phyloP scores from a whole-genome alignment of 1,140 invertebrate genomes.

The Drosophila teissieri region DNA sequence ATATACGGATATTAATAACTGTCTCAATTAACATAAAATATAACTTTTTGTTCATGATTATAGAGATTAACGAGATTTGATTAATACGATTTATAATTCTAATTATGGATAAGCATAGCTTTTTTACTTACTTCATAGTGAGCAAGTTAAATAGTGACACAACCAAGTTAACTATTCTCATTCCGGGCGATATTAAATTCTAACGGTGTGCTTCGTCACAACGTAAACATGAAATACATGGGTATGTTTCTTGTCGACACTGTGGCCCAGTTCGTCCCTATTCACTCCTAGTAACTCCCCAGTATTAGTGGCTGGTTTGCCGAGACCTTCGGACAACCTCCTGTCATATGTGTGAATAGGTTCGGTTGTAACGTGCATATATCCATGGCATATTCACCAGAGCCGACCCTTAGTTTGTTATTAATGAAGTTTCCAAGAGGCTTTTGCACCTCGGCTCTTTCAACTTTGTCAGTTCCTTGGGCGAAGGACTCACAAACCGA shows the following conservation, averaged over 20 bases:
- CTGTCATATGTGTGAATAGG: conserved; percentile 44
- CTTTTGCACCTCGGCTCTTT: conserved; percentile 53
- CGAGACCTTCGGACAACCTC: conserved; percentile 45
- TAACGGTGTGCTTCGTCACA: too few relatives aligned
- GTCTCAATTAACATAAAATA: too few relatives aligned
- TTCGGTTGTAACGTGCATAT: conserved; percentile 32
- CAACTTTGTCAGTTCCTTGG: conserved; percentile 6
- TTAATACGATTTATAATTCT: too few relatives aligned
- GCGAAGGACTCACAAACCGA: conserved; percentile 26
- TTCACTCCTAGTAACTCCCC: conserved; percentile 2
- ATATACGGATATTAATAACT: too few relatives aligned
- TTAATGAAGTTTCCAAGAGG: conserved; percentile 73
- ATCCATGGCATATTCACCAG: conserved; percentile 49
- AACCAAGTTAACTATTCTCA: too few relatives aligned
- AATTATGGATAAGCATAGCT: too few relatives aligned
- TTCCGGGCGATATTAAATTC: too few relatives aligned
- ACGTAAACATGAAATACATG: too few relatives aligned
- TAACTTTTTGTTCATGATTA: too few relatives aligned
- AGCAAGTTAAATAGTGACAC: too few relatives aligned
- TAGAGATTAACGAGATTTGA: too few relatives aligned
- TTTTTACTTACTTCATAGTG: too few relatives aligned
- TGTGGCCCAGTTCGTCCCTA: conserved; percentile 1
- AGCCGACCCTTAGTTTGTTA: conserved; percentile 69
- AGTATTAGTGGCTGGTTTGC: conserved; percentile 33
- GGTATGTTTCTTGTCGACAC: not conserved